Evolutionary conservation across 2,888 invertebrate genomes (phyloP).

Genomic region (Caradrina kadenii): DNA sequence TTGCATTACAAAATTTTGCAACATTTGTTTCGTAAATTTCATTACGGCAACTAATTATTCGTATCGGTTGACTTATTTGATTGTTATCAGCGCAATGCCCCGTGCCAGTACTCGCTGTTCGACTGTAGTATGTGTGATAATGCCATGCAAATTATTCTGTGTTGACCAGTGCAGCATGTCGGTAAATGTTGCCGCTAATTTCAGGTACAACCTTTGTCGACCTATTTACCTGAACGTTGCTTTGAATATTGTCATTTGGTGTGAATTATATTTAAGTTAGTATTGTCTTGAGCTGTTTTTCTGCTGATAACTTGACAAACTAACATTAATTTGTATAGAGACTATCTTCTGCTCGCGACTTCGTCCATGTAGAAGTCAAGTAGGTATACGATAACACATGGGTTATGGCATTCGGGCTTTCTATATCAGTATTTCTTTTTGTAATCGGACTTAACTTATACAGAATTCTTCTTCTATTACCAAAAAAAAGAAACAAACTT

Average conservation of each 20-base stretch:
- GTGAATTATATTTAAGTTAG: constrained; percentile 18
- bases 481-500: not conserved
- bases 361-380: not conserved
- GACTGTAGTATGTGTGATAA: constrained; percentile 56
- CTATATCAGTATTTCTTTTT: no score
- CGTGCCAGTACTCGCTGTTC: constrained; percentile 50
- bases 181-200: constrained; percentile 42
- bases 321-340: not conserved
- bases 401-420: no score
- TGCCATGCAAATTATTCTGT: constrained; percentile 62
- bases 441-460: no score
- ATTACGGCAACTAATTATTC: constrained; percentile 76
- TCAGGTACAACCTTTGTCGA: constrained; percentile 29
- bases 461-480: no score
- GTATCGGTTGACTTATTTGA: constrained; percentile 74
- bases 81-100: constrained; percentile 70
- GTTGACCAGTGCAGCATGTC: constrained; percentile 47
- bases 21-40: constrained; percentile 71
- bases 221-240: constrained; percentile 25
- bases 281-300: not conserved
- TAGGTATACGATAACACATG: no score
- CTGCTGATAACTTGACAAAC: constrained; percentile 3
- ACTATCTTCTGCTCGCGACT: not conserved
- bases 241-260: constrained; percentile 28
- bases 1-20: constrained; percentile 57